These are phyloP conservation scores for Cephus runcator DNA, from an alignment of 2,888 invertebrate genomes.

Conservation along the genomic window DNA sequence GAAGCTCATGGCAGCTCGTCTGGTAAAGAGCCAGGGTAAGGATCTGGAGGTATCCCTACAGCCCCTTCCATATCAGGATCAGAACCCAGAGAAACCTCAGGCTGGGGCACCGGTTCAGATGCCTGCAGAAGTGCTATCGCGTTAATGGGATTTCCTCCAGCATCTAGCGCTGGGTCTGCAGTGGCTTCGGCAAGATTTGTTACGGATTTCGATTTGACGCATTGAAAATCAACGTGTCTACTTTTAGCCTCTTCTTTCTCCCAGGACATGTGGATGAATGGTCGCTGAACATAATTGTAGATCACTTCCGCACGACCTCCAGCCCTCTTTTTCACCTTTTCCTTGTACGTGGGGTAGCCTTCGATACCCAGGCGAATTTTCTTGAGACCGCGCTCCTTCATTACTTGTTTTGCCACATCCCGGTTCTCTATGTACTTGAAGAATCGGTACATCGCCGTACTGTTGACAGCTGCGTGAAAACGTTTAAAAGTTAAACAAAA, in stretches of 20 bases:
- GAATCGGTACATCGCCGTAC: slow-evolving; percentile 95
- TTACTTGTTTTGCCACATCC: slow-evolving; percentile 98
- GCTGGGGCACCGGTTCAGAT: slow-evolving; percentile 52
- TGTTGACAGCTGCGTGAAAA: slow-evolving; percentile 80
- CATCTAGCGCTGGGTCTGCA: slow-evolving; percentile 84
- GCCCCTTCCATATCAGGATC: slow-evolving; percentile 62
- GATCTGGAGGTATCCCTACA: slow-evolving; percentile 53
- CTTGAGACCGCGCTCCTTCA: slow-evolving; percentile 98
- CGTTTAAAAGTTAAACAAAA: neutral
- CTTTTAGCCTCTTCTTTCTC: slow-evolving; percentile 99
- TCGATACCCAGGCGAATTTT: slow-evolving; percentile 99
- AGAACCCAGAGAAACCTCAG: slow-evolving; percentile 48
- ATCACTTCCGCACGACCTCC: slow-evolving; percentile 97
- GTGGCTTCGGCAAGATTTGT: slow-evolving; percentile 96
- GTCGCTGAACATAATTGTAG: slow-evolving; percentile 99
- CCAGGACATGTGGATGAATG: slow-evolving; percentile 99
- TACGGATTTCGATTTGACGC: slow-evolving; percentile 97
- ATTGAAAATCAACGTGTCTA: slow-evolving; percentile 98
- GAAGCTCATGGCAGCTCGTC: slow-evolving; percentile 52
- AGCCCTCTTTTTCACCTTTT: slow-evolving; percentile 95
- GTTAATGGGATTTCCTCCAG: slow-evolving; percentile 69
- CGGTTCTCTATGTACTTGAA: slow-evolving; percentile 99
- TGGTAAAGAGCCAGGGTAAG: slow-evolving; percentile 52
- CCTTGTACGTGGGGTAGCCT: slow-evolving; percentile 99
- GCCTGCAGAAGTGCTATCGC: slow-evolving; percentile 60